phyloP scores from a whole-genome alignment of 2,113 vertebrate genomes.

The Anthoscopus minutus region DNA sequence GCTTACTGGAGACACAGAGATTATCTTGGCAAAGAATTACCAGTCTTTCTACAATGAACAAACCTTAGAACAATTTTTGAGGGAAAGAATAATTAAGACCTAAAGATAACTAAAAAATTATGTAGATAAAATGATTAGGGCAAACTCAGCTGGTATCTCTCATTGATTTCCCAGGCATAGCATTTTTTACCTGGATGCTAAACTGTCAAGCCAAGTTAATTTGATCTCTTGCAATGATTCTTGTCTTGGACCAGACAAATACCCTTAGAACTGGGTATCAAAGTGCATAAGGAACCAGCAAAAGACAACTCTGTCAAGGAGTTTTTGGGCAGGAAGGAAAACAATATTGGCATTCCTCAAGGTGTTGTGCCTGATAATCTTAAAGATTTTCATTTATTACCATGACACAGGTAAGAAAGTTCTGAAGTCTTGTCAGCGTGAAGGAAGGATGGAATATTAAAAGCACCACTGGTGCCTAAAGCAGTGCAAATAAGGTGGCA shows the following conservation, averaged over 20 bases:
- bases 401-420: background rate
- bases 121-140: background rate
- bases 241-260: background rate
- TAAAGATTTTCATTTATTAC: background rate
- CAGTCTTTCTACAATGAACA: background rate
- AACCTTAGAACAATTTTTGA: background rate
- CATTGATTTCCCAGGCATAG: background rate
- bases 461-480: background rate
- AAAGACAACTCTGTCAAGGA: background rate
- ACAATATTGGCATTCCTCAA: background rate
- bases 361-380: background rate
- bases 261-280: background rate
- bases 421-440: background rate
- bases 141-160: background rate
- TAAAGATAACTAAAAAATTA: background rate
- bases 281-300: background rate
- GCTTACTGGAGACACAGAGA: background rate
- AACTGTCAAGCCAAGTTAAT: background rate
- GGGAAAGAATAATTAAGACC: background rate
- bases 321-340: background rate
- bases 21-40: background rate
- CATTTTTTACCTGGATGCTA: background rate
- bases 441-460: background rate
- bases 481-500: background rate
- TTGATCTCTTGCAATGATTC: background rate